Percentiles rank a stretch among this genome's conserved stretches.
Evolutionary conservation across 2,797 vertebrate genomes (phyloP).

Genomic region (Myiotriccus ornatus): DNA sequence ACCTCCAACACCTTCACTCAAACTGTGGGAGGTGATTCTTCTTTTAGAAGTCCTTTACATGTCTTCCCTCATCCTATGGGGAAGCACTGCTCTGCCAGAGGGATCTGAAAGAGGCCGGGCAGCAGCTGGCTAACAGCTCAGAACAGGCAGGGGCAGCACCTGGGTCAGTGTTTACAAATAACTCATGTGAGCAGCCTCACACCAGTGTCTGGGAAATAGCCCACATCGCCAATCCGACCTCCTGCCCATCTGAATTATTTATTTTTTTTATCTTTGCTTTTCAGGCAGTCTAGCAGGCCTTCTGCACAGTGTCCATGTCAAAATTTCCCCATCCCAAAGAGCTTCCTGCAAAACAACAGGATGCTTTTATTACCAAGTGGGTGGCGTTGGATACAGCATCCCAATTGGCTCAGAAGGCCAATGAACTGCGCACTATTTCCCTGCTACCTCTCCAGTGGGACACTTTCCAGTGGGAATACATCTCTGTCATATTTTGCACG

Average conservation of each 20-base stretch:
- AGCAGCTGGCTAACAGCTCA: slow-evolving; percentile 18
- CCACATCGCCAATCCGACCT: not conserved
- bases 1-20: not conserved
- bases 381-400: slow-evolving; percentile 11
- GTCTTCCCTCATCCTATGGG: not conserved
- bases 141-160: not conserved
- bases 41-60: not conserved
- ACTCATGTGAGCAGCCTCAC: not conserved
- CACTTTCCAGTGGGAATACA: not conserved
- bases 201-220: slow-evolving; percentile 5
- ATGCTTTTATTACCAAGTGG: slow-evolving; percentile 2
- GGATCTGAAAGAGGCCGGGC: not conserved
- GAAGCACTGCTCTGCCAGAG: not conserved
- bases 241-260: not conserved
- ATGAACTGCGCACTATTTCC: not conserved
- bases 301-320: not conserved
- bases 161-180: slow-evolving; percentile 1
- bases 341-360: not conserved
- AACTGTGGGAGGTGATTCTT: not conserved
- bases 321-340: not conserved
- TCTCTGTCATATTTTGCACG: not conserved
- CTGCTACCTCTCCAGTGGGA: not conserved
- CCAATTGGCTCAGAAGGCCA: not conserved
- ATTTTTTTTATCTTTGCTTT: not conserved
- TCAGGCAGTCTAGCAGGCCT: not conserved